A percentile compares a stretch with the other conserved stretches of the same genome.
phyloP scores from a whole-genome alignment of 2,888 invertebrate species.

The Noctua janthina region DNA sequence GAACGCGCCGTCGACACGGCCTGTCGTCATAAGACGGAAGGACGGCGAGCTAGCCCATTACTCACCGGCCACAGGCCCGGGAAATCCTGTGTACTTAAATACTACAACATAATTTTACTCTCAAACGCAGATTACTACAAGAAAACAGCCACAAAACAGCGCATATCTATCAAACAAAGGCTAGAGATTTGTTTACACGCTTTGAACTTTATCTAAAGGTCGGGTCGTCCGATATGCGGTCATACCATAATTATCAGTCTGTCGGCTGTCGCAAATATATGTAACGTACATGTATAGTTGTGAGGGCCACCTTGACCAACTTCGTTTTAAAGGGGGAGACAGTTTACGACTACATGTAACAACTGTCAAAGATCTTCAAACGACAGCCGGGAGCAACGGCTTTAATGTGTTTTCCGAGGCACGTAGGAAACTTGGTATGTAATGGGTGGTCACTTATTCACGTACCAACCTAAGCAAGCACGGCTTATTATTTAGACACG shows the following conservation, averaged over 20 bases:
- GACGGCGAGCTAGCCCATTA: no score
- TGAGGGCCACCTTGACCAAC: slow-evolving; percentile 41
- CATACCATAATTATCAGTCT: slow-evolving; percentile 34
- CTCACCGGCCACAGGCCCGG: no score
- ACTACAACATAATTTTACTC: slow-evolving; percentile 2
- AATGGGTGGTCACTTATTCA: no score
- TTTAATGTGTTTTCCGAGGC: no score
- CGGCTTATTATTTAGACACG: no score
- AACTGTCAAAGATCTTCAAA: no score
- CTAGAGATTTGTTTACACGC: slow-evolving; percentile 51
- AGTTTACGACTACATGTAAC: background rate
- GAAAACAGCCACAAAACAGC: slow-evolving; percentile 20
- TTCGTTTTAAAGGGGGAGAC: slow-evolving; percentile 1
- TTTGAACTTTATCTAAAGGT: slow-evolving; percentile 64
- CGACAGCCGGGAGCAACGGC: no score
- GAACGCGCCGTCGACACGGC: no score
- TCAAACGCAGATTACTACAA: slow-evolving; percentile 11
- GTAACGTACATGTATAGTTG: background rate
- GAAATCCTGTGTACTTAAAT: background rate
- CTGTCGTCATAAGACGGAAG: no score
- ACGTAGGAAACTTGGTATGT: no score
- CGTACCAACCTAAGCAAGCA: no score
- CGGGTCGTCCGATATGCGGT: slow-evolving; percentile 38
- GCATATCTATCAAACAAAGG: slow-evolving; percentile 40
- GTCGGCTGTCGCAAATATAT: slow-evolving; percentile 8